phyloP scores from a whole-genome alignment of 2,888 invertebrate species.

The Mesochorus sp. region DNA sequence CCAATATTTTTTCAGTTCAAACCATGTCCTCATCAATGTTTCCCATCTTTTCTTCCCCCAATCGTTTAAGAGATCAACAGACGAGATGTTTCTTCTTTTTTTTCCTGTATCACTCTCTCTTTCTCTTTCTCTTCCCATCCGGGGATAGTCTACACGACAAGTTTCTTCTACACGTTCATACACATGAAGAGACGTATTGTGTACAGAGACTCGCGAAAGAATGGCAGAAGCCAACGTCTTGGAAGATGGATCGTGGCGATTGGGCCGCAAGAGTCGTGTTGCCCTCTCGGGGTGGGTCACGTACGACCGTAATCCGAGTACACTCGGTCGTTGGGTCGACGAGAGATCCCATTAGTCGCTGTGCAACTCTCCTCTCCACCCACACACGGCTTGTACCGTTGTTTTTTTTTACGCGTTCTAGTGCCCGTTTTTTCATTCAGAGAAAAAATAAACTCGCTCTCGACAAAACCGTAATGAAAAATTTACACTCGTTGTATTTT shows the following conservation, averaged over 20 bases:
- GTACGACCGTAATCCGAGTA: constrained; percentile 60
- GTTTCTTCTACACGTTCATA: no score
- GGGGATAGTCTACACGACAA: no score
- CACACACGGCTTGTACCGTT: constrained; percentile 17
- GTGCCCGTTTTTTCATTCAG: constrained; percentile 8
- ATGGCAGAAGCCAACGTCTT: constrained; percentile 42
- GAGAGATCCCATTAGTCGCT: constrained; percentile 58
- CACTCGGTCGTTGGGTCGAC: constrained; percentile 61
- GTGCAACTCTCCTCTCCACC: constrained; percentile 17
- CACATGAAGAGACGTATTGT: background rate
- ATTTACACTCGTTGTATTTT: background rate
- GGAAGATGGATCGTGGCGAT: constrained; percentile 54
- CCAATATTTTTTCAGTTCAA: no score
- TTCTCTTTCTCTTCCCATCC: no score
- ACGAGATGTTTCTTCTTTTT: no score
- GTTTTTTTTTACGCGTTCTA: constrained; percentile 9
- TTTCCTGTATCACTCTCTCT: no score
- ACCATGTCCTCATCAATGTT: no score
- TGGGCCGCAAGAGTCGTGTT: constrained; percentile 34
- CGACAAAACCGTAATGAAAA: no score
- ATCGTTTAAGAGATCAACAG: no score
- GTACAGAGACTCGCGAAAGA: background rate
- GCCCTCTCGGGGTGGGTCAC: constrained; percentile 38
- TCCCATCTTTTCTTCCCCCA: no score
- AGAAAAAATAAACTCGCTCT: constrained; percentile 9